Evolutionary conservation across 2,113 vertebrate species (phyloP), one percentile per base, ranked within the genome.

Genomic region (Neotragus pygmaeus): DNA sequence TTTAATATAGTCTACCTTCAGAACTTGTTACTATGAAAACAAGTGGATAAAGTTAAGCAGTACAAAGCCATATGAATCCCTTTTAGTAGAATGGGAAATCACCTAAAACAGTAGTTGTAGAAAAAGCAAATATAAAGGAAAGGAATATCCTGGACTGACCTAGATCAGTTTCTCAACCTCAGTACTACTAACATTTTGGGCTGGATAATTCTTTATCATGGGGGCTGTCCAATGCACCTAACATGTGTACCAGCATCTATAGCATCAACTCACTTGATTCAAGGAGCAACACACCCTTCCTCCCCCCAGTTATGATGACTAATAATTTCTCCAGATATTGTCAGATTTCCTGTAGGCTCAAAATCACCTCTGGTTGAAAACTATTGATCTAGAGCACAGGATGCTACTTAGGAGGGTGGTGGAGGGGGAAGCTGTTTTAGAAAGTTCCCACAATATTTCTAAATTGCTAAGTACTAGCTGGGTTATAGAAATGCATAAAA

Each of bases 261-360:
- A 28, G 4, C 3, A 17, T n/a, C 25, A 21, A 36, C 5, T 33
- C 47, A 30, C 25, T 60, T 47, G 33, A 47, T 36, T 6, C 2
- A n/a, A 16, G 2, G 3, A 49, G 4, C 3, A 53, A 11, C 4
- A 43, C 16, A 39, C 0, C 5, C 21, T 23, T 88, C 13, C 17
- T 90, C 33, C 4, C 3, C n/a, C 12, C 2, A 49, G 33, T 66
- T 39, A 70, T 49, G 21, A 62, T 36, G 49, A 91, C 3, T 15
- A 70, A 25, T 43, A 51, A 47, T 82, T 53, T 60, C 36, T 55
- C 43, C 12, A 86, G 73, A 66, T 9, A 43, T 19, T 58, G 30
- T 27, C 21, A 25, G 19, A 53, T 73, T 77, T 83, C n/a, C 51
- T 21, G 4, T 45, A 27, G 7, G 2, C 3, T 5, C 2, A 47